Conservation (phyloP, 2,797 vertebrate genomes). For the Semotilus atromaculatus region DNA sequence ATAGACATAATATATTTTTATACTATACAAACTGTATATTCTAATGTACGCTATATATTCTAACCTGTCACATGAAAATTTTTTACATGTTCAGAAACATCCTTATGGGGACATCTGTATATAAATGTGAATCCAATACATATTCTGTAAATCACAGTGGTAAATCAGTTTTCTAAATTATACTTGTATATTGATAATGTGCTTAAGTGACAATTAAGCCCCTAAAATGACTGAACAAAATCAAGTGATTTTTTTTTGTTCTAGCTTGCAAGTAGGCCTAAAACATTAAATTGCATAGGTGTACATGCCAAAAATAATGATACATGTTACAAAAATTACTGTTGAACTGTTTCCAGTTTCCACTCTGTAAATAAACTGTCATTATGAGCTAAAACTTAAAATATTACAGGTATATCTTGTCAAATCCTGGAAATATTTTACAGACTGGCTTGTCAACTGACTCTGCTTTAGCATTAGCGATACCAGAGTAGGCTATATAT, state of each 20-base stretch:
- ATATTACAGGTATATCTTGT: too few species aligned
- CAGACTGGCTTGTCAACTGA: slow-evolving; percentile 33
- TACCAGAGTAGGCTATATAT: neutral
- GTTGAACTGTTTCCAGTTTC: neutral
- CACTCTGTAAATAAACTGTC: slow-evolving; percentile 14
- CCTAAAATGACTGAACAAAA: neutral
- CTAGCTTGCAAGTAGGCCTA: slow-evolving; percentile 1
- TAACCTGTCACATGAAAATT: too few species aligned
- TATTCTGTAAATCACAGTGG: neutral
- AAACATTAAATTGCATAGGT: neutral
- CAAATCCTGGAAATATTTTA: too few species aligned
- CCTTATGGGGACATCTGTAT: too few species aligned
- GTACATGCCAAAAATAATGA: neutral
- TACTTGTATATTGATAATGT: neutral
- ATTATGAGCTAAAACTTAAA: neutral
- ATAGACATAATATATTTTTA: too few species aligned
- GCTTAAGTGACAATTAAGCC: neutral
- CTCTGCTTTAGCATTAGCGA: slow-evolving; percentile 17
- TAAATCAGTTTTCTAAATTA: neutral
- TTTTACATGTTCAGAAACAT: too few species aligned
- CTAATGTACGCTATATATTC: too few species aligned
- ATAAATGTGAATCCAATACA: neutral
- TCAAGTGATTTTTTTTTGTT: slow-evolving; percentile 1
- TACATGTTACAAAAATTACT: slow-evolving; percentile 2
- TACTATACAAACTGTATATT: too few species aligned